Conservation (phyloP, 2,797 vertebrate genomes). For the Pygocentrus nattereri region DNA sequence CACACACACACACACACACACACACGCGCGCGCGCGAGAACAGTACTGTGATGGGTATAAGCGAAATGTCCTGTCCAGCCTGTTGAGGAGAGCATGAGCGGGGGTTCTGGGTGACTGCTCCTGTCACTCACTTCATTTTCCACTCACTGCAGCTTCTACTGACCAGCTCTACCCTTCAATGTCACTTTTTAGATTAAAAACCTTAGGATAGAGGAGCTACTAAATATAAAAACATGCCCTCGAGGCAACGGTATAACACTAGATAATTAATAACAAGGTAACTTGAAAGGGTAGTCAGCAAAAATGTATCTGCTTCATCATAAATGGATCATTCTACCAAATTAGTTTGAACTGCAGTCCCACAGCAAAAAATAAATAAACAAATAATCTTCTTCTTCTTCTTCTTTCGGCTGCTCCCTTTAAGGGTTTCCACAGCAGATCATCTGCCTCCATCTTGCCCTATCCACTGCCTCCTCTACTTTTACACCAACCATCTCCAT, state of each 20-base stretch:
- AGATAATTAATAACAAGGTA: background rate
- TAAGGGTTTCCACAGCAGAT: no score
- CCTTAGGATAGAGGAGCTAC: background rate
- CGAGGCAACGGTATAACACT: background rate
- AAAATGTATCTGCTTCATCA: background rate
- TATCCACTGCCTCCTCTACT: no score
- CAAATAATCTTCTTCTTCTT: no score
- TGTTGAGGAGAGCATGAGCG: conserved; percentile 6
- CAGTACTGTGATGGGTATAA: background rate
- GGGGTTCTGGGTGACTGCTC: conserved; percentile 29
- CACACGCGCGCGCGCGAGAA: background rate
- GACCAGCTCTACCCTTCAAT: background rate
- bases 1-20: background rate
- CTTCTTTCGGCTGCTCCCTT: no score
- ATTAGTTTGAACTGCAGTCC: background rate
- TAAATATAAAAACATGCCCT: conserved; percentile 23
- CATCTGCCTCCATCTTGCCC: no score
- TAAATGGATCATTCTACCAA: background rate
- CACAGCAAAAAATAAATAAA: no score
- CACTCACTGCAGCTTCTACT: conserved; percentile 18
- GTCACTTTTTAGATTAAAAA: background rate
- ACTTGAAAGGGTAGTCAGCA: background rate
- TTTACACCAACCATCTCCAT: no score
- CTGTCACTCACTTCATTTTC: conserved; percentile 36
- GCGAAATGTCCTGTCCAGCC: background rate